Conservation (phyloP, 2,797 vertebrate genomes). For the Cynodonichthys magdalenae region DNA sequence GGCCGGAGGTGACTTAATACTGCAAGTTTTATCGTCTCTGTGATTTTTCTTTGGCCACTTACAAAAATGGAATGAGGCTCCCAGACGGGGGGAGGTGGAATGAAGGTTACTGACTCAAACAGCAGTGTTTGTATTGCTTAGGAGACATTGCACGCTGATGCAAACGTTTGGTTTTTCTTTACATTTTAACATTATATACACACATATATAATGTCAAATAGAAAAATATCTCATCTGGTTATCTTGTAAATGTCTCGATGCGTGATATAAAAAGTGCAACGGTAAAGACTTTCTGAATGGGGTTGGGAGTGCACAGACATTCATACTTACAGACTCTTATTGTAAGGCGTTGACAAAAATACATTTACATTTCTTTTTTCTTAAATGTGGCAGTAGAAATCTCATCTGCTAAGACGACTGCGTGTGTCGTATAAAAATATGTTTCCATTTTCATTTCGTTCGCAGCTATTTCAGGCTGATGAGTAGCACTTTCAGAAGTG, state of each 20-base stretch:
- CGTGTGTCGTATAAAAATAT: slow-evolving; percentile 71
- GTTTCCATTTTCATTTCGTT: slow-evolving; percentile 61
- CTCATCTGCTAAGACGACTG: slow-evolving; percentile 55
- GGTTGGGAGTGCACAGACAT: slow-evolving; percentile 46
- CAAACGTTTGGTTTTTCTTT: slow-evolving; percentile 61
- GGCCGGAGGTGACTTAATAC: slow-evolving; percentile 67
- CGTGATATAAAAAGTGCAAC: slow-evolving; percentile 76
- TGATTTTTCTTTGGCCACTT: slow-evolving; percentile 70
- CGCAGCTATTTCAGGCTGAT: slow-evolving; percentile 49
- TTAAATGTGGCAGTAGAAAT: slow-evolving; percentile 56
- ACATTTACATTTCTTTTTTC: slow-evolving; percentile 53
- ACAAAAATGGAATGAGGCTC: slow-evolving; percentile 43
- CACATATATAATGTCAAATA: slow-evolving; percentile 66
- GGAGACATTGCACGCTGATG: slow-evolving; percentile 67
- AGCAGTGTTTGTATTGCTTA: slow-evolving; percentile 76
- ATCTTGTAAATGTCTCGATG: slow-evolving; percentile 69
- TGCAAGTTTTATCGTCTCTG: slow-evolving; percentile 47
- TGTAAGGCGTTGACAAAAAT: no score
- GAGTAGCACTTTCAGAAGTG: slow-evolving; percentile 58
- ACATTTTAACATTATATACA: slow-evolving; percentile 45
- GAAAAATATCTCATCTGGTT: slow-evolving; percentile 83
- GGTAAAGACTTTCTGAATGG: slow-evolving; percentile 56
- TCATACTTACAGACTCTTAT: no score
- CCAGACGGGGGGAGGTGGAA: slow-evolving; percentile 51
- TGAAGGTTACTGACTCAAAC: slow-evolving; percentile 49